Percentiles rank a stretch among this genome's conserved stretches.
Evolutionary conservation across 2,888 invertebrate genomes (phyloP).

Genomic region (Tetragnatha montana): DNA sequence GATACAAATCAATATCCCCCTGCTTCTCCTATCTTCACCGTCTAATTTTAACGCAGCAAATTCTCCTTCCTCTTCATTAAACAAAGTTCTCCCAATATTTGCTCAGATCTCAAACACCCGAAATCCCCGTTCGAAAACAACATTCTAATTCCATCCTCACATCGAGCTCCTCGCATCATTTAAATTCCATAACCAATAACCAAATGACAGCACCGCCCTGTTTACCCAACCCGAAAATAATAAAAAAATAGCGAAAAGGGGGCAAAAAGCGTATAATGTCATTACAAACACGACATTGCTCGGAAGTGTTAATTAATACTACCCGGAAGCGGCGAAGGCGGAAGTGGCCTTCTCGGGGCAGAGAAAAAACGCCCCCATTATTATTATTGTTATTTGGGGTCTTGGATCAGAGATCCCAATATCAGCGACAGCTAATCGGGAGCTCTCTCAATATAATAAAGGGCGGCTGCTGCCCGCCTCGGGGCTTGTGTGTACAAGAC

Average conservation of each 20-base stretch:
- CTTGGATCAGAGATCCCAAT: slow-evolving; percentile 62
- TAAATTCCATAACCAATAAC: slow-evolving; percentile 1
- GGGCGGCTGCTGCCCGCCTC: slow-evolving; percentile 24
- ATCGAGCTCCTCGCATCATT: not conserved
- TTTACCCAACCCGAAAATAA: not conserved
- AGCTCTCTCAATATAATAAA: slow-evolving; percentile 65
- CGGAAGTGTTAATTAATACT: slow-evolving; percentile 69
- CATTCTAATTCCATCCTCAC: not conserved
- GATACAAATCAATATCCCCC: not conserved
- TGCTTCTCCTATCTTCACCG: not conserved
- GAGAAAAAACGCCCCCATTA: slow-evolving; percentile 50
- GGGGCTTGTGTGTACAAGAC: slow-evolving; percentile 64
- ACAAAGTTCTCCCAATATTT: not conserved
- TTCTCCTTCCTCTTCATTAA: not conserved
- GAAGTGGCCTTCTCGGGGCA: slow-evolving; percentile 53
- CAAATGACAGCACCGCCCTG: slow-evolving; percentile 7
- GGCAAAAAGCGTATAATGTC: slow-evolving; percentile 57
- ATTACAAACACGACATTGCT: slow-evolving; percentile 53
- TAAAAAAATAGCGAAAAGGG: not conserved
- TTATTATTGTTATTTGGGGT: slow-evolving; percentile 65
- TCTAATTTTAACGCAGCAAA: not conserved
- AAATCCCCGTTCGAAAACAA: not conserved
- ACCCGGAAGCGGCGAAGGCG: slow-evolving; percentile 65
- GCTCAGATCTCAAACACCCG: not conserved
- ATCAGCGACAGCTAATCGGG: slow-evolving; percentile 63